Evolutionary conservation across 2,113 vertebrate species (phyloP), one percentile per base, ranked within the genome.

Genomic region (Megaleporinus macrocephalus): DNA sequence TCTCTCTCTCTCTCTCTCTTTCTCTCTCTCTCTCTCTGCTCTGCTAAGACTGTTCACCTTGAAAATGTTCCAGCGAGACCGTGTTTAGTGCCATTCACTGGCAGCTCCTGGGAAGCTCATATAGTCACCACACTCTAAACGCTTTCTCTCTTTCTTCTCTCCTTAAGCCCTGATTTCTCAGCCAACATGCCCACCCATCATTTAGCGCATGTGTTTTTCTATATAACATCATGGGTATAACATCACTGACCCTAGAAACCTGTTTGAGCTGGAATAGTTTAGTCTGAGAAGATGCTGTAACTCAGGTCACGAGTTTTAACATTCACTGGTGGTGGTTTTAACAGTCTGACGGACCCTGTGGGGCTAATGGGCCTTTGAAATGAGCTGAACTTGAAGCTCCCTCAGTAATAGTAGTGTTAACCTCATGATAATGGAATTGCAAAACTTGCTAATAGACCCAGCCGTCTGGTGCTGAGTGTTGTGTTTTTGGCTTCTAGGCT

Each of bases 141-240:
- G 24, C 75, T 57, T 41, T 63, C 59, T 81, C 68, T 71, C 51
- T 76, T 2, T 83, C 30, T 78, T 71, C 57, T 75, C 41, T 76
- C 24, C 22, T 18, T 11, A 68, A 30, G 41, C 41, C 20, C 47
- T 65, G 62, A 24, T 49, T 62, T 30, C 12, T 44, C 41, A 44
- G 41, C 41, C 41, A 44, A 44, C 41, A 44, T 44, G 41, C 41
- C 41, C 41, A 10, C 41, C 5, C 5, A 44, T 7, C 4, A 44
- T 51, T 55, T 18, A 71, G 65, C 81, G n/a, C 61, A 7, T 72
- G 78, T 86, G 49, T 78, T 79, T 82, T 59, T 87, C 59, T 44
- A 61, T 22, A 20, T 55, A 3, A 18, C 16, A 18, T 2, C 3
- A 4, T 55, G 51, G 51, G 1, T 18, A 2, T 57, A 9, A 9